Evolutionary conservation across 2,888 invertebrate species (phyloP).

Genomic region (Drosophila helvetica): DNA sequence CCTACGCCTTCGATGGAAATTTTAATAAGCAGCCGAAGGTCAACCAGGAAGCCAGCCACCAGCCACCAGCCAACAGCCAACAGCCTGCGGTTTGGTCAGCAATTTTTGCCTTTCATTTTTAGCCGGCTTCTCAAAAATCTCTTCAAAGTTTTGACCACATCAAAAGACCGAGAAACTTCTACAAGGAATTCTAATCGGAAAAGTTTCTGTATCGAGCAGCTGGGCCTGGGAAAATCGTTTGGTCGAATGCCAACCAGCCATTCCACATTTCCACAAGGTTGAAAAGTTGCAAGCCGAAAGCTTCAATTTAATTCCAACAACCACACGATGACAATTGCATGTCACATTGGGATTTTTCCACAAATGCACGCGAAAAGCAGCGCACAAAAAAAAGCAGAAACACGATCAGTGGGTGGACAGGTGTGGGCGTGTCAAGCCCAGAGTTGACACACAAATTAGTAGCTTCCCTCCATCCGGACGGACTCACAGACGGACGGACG

Average conservation of each 20-base stretch:
- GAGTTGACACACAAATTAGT: constrained; percentile 76
- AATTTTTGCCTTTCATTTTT: constrained; percentile 63
- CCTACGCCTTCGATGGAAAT: constrained; percentile 73
- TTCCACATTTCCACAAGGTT: constrained; percentile 28
- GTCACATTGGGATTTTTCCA: constrained; percentile 54
- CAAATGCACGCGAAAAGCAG: constrained; percentile 56
- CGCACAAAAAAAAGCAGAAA: constrained; percentile 15
- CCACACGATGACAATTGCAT: constrained; percentile 77
- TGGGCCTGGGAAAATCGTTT: constrained; percentile 64
- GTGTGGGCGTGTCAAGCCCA: constrained; percentile 38
- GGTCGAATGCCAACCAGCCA: constrained; percentile 47
- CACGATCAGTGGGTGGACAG: constrained; percentile 32
- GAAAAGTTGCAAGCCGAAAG: constrained; percentile 44
- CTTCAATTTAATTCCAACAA: constrained; percentile 64
- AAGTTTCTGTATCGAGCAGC: constrained; percentile 21
- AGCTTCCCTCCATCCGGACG: constrained; percentile 35
- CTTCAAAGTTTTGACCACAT: constrained; percentile 16
- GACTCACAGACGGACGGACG: background rate
- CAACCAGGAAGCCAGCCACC: constrained; percentile 65
- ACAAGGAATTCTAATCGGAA: constrained; percentile 42
- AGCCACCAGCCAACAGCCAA: background rate
- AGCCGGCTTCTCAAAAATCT: constrained; percentile 22
- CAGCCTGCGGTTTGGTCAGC: constrained; percentile 65
- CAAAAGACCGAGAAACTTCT: constrained; percentile 34
- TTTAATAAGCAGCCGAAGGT: constrained; percentile 76